Evolutionary conservation across 2,113 vertebrate species (phyloP).

Genomic region (Delphinapterus leucas): DNA sequence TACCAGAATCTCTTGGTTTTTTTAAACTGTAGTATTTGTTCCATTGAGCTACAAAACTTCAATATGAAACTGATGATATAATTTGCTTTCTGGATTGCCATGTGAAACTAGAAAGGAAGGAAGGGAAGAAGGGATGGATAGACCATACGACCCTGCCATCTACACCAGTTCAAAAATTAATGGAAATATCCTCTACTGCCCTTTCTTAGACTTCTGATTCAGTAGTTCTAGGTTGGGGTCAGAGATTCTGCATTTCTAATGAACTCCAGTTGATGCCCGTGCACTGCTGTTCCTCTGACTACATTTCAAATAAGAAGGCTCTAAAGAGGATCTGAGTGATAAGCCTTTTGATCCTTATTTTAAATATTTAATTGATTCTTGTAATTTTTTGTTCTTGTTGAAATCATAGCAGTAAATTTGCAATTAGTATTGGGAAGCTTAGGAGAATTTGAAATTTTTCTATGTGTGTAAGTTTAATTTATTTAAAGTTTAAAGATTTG

Average conservation of each 20-base stretch:
- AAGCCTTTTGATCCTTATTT: constrained; percentile 1
- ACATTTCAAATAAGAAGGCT: neutral
- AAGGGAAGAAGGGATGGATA: neutral
- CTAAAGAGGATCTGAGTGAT: neutral
- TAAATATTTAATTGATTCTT: neutral
- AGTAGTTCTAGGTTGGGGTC: too few relatives aligned
- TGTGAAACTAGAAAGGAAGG: neutral
- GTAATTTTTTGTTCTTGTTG: neutral
- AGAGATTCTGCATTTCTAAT: neutral
- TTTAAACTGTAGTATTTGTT: neutral
- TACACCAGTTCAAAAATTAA: neutral
- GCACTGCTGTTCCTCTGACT: neutral
- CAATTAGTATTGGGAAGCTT: constrained; percentile 39
- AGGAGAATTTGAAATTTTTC: constrained; percentile 34
- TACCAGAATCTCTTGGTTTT: neutral
- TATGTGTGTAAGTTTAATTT: constrained; percentile 59
- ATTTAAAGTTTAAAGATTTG: constrained; percentile 53
- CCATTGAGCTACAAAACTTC: neutral
- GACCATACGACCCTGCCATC: neutral
- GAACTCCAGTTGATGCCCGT: neutral
- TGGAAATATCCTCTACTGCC: neutral
- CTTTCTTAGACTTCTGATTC: neutral
- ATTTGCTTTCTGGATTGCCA: neutral
- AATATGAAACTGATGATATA: neutral
- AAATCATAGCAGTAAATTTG: constrained; percentile 42